Conservation (phyloP, 2,797 vertebrate genomes). For the Columba guinea region DNA sequence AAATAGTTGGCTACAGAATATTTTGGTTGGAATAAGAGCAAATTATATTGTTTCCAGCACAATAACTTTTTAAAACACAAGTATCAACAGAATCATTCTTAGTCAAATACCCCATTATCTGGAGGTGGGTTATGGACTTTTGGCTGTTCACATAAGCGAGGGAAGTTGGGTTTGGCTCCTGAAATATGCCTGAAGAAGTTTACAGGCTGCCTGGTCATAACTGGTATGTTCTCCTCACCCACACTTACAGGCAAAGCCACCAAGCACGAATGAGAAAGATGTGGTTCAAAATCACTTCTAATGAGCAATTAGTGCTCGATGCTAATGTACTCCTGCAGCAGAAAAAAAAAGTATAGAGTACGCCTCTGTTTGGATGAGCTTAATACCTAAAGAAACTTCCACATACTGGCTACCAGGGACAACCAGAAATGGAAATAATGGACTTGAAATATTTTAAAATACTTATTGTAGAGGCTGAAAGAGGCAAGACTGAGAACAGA, state of each 20-base stretch:
- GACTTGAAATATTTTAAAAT: neutral
- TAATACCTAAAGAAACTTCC: neutral
- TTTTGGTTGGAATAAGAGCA: conserved; percentile 62
- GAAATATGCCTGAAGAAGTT: conserved; percentile 17
- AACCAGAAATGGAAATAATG: neutral
- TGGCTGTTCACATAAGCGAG: neutral
- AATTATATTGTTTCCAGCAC: conserved; percentile 65
- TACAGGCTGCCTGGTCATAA: neutral
- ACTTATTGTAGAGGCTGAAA: neutral
- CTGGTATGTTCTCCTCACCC: neutral
- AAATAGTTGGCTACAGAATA: conserved; percentile 40
- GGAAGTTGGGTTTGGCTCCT: conserved; percentile 19
- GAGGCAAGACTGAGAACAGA: neutral
- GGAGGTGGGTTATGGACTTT: neutral
- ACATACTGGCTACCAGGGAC: neutral
- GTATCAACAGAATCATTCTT: conserved; percentile 32
- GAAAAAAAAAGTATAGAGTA: neutral
- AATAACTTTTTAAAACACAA: conserved; percentile 47
- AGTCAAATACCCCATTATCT: conserved; percentile 51
- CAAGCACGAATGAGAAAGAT: neutral
- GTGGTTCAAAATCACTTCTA: conserved; percentile 15
- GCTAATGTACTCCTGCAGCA: neutral
- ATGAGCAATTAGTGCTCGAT: neutral
- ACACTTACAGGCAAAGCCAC: neutral
- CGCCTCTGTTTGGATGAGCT: neutral